phyloP scores from a whole-genome alignment of 1,140 invertebrate genomes.

The Drosophila simulans region DNA sequence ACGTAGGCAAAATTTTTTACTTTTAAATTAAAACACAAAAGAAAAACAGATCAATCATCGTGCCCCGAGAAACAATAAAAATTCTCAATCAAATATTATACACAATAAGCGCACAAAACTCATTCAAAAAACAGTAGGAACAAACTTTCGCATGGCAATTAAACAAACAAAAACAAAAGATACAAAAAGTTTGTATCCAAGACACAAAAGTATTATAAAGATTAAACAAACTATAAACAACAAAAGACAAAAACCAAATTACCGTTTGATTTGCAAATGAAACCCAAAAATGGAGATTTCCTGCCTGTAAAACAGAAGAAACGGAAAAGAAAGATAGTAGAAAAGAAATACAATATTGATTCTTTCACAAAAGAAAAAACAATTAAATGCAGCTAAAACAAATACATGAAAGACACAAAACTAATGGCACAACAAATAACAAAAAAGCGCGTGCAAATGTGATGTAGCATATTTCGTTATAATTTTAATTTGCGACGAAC shows the following conservation, averaged over 20 bases:
- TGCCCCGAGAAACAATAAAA: constrained; percentile 6
- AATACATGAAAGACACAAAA: background rate
- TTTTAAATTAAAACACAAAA: background rate
- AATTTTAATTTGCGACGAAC: too few species aligned
- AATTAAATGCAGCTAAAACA: constrained; percentile 31
- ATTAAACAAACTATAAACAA: constrained; percentile 40
- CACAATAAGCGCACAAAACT: background rate
- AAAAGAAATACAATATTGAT: constrained; percentile 57
- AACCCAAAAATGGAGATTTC: constrained; percentile 85
- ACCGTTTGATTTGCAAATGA: constrained; percentile 84
- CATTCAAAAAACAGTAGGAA: constrained; percentile 2
- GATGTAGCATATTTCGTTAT: background rate
- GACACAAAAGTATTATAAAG: constrained; percentile 26
- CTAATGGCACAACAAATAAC: background rate
- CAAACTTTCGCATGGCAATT: constrained; percentile 47
- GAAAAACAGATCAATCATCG: background rate
- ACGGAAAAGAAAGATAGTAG: constrained; percentile 70
- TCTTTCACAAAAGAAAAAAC: constrained; percentile 28
- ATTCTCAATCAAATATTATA: constrained; percentile 7
- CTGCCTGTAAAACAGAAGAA: constrained; percentile 81
- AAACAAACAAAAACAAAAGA: constrained; percentile 27
- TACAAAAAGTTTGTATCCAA: constrained; percentile 26
- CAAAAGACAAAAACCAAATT: constrained; percentile 61
- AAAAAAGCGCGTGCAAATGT: constrained; percentile 10
- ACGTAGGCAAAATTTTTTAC: too few species aligned